phyloP scores from a whole-genome alignment of 2,113 vertebrate species.

The Caranx ignobilis region DNA sequence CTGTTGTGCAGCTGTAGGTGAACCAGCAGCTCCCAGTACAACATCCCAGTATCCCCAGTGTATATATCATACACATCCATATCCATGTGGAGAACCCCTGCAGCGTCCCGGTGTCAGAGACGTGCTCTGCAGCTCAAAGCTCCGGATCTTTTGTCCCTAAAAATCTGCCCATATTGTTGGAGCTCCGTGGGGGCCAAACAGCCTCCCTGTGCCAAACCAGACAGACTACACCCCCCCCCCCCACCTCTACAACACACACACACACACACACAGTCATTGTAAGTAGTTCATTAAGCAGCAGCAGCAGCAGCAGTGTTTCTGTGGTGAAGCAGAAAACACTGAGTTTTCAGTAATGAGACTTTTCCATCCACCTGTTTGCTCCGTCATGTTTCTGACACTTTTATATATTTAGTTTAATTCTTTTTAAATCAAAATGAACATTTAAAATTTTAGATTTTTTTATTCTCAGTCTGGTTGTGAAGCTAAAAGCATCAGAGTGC shows the following conservation, averaged over 20 bases:
- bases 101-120: conserved; percentile 73
- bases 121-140: conserved; percentile 92
- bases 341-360: background rate
- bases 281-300: conserved; percentile 72
- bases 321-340: conserved; percentile 2
- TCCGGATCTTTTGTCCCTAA: conserved; percentile 88
- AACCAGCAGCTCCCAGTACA: conserved; percentile 17
- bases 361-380: background rate
- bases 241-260: conserved; percentile 2
- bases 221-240: conserved; percentile 28
- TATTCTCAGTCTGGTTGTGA: background rate
- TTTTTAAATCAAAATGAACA: too few species aligned
- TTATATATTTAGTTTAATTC: too few species aligned
- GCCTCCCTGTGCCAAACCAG: conserved; percentile 78
- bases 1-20: conserved; percentile 34
- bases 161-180: conserved; percentile 88
- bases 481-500: background rate
- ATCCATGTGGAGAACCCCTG: too few species aligned
- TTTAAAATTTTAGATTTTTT: background rate
- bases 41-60: conserved; percentile 48
- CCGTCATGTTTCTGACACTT: background rate
- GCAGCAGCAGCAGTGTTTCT: conserved; percentile 22
- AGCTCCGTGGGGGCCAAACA: conserved; percentile 84
- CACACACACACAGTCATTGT: conserved; percentile 39
- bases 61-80: background rate